Percentiles rank a stretch among this genome's conserved stretches.
These are phyloP conservation scores for Sarcophaga variegata DNA, from an alignment of 2,888 invertebrate species.

Conservation along the genomic window DNA sequence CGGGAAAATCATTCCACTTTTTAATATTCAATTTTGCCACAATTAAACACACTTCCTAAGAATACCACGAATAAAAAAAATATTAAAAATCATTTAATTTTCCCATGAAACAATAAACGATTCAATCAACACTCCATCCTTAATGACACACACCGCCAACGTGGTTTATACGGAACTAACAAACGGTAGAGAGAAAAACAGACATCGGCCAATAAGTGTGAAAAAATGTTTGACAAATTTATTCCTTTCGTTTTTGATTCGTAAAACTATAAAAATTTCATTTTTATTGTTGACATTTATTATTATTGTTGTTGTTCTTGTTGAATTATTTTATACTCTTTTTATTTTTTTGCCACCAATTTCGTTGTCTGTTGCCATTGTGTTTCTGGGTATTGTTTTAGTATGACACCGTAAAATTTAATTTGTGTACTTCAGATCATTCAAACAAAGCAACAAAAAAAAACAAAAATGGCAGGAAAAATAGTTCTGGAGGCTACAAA, in stretches of 20 bases:
- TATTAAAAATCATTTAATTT: slow-evolving; percentile 8
- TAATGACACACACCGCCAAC: slow-evolving; percentile 47
- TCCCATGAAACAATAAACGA: slow-evolving; percentile 33
- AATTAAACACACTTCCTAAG: too few species aligned
- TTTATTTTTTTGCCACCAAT: slow-evolving; percentile 35
- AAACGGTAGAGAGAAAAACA: background rate
- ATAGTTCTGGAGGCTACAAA: background rate
- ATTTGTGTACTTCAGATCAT: slow-evolving; percentile 64
- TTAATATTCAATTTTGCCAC: too few species aligned
- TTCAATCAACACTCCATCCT: slow-evolving; percentile 57
- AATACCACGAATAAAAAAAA: too few species aligned
- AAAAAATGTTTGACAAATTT: slow-evolving; percentile 59
- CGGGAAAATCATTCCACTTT: too few species aligned
- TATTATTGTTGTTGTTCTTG: slow-evolving; percentile 32
- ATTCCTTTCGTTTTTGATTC: slow-evolving; percentile 47
- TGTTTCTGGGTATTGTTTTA: slow-evolving; percentile 7
- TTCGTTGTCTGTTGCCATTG: slow-evolving; percentile 11
- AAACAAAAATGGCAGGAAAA: background rate
- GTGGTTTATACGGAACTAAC: slow-evolving; percentile 40
- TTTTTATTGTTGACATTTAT: slow-evolving; percentile 66
- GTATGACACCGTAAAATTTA: slow-evolving; percentile 64
- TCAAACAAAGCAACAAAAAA: background rate
- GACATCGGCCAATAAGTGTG: slow-evolving; percentile 35
- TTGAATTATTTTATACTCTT: slow-evolving; percentile 16
- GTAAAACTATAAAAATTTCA: slow-evolving; percentile 63